Evolutionary conservation across 2,113 vertebrate genomes (phyloP), one percentile per base, ranked within the genome.

Genomic region (Leptosomus discolor): DNA sequence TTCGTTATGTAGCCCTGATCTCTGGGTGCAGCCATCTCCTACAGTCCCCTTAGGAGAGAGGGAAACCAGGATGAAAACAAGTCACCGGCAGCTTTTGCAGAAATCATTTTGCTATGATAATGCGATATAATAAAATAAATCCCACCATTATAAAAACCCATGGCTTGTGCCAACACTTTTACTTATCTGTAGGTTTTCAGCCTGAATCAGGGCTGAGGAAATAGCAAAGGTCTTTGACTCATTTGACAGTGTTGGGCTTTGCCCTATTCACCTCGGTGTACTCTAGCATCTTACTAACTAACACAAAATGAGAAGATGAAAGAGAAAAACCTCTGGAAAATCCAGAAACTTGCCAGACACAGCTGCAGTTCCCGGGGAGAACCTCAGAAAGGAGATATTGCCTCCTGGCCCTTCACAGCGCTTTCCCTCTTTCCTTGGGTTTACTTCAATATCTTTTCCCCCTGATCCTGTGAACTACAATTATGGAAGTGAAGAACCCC

Each of bases 221-320:
- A 70, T 5, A 54, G 51, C 20, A 32, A 94, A 69, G 45, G 63
- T 27, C 46, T 73, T 76, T 61, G 70, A 51, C 65, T 79, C 21
- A 15, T 30, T 2, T 27, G 39, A 61, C 26, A 54, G 43, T 0
- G 0, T 2, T 15, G 15, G 54, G 67, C 57, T 91, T 70, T 48
- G 36, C 51, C 48, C 56, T 60, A 3, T 8, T 67, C 51, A 43
- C 46, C 51, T 36, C 3, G 2, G n/a, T 2, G 1, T 1, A 13
- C 1, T 2, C 1, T 3, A 37, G 45, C 54, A 63, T 17, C 37
- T n/a, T 7, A 36, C 26, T 20, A 58, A 68, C 39, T 12, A 51
- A 60, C 7, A 41, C 15, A 53, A 32, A 74, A 75, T 22, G n/a
- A 50, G 41, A 7, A 69, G 46, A 39, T 1, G 4, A 19, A 34